These are phyloP conservation scores for Rutilus rutilus DNA, from an alignment of 2,113 vertebrate genomes.

Conservation along the genomic window DNA sequence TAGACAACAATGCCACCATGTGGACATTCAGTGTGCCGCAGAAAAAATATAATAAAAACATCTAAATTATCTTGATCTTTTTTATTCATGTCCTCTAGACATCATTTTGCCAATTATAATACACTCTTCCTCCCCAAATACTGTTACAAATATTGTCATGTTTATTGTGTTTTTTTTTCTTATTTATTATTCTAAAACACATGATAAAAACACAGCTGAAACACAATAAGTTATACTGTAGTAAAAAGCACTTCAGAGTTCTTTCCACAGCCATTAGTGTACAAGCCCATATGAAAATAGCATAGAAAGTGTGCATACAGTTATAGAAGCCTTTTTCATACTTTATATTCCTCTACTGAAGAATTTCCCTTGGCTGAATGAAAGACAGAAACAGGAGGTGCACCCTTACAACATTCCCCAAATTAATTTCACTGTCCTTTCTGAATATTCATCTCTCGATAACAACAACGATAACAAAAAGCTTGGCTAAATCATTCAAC, in stretches of 20 bases:
- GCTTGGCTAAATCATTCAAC: slow-evolving; percentile 48
- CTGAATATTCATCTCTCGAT: background rate
- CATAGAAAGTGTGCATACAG: slow-evolving; percentile 78
- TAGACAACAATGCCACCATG: background rate
- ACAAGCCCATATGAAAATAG: slow-evolving; percentile 80
- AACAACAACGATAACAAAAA: slow-evolving; percentile 43
- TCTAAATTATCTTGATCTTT: background rate
- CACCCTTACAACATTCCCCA: slow-evolving; percentile 38
- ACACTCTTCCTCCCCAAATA: slow-evolving; percentile 9
- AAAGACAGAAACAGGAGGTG: slow-evolving; percentile 63
- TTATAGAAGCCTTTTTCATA: slow-evolving; percentile 43
- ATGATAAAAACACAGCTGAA: slow-evolving; percentile 63
- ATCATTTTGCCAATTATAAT: background rate
- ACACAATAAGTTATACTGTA: slow-evolving; percentile 81
- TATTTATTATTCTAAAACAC: slow-evolving; percentile 62
- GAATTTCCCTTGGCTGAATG: slow-evolving; percentile 68
- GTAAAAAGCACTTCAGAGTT: slow-evolving; percentile 80
- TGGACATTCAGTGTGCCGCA: background rate
- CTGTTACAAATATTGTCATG: slow-evolving; percentile 4
- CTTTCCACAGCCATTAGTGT: slow-evolving; percentile 74
- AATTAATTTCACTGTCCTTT: slow-evolving; percentile 42
- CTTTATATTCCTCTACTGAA: slow-evolving; percentile 38
- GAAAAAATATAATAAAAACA: background rate
- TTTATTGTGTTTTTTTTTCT: slow-evolving; percentile 25
- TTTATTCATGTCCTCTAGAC: background rate